Conservation (phyloP, 2,888 invertebrate genomes). For the Oscheius sp. region DNA sequence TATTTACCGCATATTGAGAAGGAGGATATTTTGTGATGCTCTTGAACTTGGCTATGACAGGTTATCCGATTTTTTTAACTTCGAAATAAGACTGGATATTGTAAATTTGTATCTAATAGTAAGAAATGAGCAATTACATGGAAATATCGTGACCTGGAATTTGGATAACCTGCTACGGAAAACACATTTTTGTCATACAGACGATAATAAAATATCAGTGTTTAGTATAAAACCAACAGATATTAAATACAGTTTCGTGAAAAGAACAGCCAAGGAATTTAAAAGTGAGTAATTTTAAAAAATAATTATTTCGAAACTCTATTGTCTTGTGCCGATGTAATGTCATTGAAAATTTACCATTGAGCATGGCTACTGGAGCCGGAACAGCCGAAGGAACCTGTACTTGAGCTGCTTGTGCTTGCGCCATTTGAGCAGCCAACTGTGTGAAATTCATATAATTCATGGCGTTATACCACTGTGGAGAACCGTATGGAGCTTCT, state of each 20-base stretch:
- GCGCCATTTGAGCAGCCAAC: constrained; percentile 45
- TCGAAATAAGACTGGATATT: no score
- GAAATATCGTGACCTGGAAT: no score
- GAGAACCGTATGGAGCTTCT: constrained; percentile 21
- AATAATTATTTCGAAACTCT: not conserved
- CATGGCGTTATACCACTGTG: constrained; percentile 35
- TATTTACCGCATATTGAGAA: not conserved
- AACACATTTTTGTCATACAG: no score
- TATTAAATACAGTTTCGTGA: no score
- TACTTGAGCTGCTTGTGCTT: constrained; percentile 25
- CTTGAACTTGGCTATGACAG: not conserved
- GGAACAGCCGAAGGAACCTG: constrained; percentile 10
- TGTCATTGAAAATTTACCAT: constrained; percentile 15
- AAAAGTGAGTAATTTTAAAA: no score
- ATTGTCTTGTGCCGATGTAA: not conserved
- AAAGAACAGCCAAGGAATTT: no score
- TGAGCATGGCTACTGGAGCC: constrained; percentile 29
- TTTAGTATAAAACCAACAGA: no score
- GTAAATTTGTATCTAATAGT: no score
- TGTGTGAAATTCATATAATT: constrained; percentile 37
- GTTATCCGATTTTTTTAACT: no score
- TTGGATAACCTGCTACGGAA: no score
- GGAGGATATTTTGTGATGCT: not conserved
- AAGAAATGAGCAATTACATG: no score
- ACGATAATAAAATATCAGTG: no score